Evolutionary conservation across 2,113 vertebrate species (phyloP), one percentile per base, ranked within the genome.

Genomic region (Seriola quinqueradiata): DNA sequence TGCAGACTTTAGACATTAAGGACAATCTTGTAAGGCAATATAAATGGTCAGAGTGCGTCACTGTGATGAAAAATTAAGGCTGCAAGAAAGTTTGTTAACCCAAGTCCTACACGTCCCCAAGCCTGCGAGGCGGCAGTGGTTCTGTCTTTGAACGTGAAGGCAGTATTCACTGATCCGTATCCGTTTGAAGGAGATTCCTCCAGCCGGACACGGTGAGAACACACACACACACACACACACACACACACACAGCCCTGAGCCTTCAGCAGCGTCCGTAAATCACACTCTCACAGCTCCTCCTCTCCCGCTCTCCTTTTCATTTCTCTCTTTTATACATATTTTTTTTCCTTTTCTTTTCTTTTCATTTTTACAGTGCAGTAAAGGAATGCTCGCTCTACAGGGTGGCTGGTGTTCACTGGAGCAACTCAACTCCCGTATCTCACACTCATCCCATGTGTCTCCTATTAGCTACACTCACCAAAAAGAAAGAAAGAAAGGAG

Each of bases 391-490:
- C 17, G 42, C 87, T 87, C 90, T 85, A 90, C 83, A 85, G 92
- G 92, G 87, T 88, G 90, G 86, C 92, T 93, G 84, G 70, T 90
- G 90, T 88, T 87, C 93, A 90, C 75, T 94, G 92, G 90, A 94
- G 89, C 90, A 32, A 81, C 89, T 86, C 90, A 88, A 90, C 92
- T 94, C 90, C 89, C 89, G 78, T 91, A 87, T 91, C 91, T 93
- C 92, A 81, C 88, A 91, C 92, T 94, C 91, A 92, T 92, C 93
- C 92, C 94, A 95, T 95, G 93, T 95, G 93, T 95, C 92, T 95
- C 93, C 90, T 93, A 95, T 95, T 95, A 95, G 94, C 92, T 81
- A 90, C 90, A 93, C 90, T 93, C 89, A 86, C 87, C 88, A 80
- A 50, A 87, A 74, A 86, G 84, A 80, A 87, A 83, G 82, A 72